Evolutionary conservation across 2,888 invertebrate species (phyloP), one percentile per base, ranked within the genome.

Genomic region (Gymnoscelis rufifasciata): DNA sequence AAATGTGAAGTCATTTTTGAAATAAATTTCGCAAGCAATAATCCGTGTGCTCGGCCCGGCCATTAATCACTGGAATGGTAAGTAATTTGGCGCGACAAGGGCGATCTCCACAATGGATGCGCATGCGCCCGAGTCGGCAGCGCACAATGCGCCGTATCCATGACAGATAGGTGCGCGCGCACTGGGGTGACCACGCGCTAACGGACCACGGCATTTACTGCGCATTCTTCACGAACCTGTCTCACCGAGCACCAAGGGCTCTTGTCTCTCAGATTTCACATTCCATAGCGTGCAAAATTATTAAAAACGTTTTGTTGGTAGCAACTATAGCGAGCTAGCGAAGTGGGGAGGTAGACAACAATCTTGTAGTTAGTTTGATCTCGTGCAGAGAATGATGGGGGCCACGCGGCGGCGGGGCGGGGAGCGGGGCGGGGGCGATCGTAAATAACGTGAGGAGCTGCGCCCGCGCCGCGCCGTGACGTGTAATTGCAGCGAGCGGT

Each of bases 341-440:
- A 19, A 19, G 19, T 19, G 19, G 19, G 19, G 5, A 19, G 19
- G 19, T 19, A 19, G 19, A 19, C 19, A 19, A 19, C 19, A 19
- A 19, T 19, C 19, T 19, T 19, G 19, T 19, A 19, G 19, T 19
- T 19, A 19, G 19, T 19, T 19, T 19, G 5, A 19, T 19, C 19
- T 19, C 19, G 19, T 19, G 19, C 19, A 19, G 19, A 3, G 19
- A 19, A 19, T 2, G 19, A 19, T 19, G 19, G 26, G n/a, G n/a
- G n/a, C n/a, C n/a, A 6, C 26, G 26, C 8, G 26, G 7, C 55
- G 56, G 62, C 68, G 66, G 56, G 56, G 62, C 68, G 66, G 64
- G 58, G 57, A 62, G 71, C 74, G 64, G 69, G 71, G 68, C 71
- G 70, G 64, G 65, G 57, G 62, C 59, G 62, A 69, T 74, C 76